Conservation (phyloP, 2,797 vertebrate species). For the Aphelocoma californica region DNA sequence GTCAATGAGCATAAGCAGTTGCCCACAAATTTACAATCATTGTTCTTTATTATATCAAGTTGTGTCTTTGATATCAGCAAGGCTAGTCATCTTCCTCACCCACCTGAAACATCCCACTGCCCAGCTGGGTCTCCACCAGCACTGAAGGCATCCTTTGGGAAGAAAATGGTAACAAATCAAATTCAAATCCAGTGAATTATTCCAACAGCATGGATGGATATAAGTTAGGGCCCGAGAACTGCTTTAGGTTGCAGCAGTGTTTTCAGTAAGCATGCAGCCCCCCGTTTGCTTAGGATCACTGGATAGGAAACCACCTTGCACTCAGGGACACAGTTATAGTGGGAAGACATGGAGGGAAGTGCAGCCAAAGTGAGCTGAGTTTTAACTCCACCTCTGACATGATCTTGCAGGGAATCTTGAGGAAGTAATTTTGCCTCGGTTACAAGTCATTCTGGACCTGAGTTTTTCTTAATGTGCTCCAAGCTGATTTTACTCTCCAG, state of each 20-base stretch:
- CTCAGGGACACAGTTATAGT: background rate
- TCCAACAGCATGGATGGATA: background rate
- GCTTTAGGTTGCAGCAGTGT: background rate
- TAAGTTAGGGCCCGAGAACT: rapidly evolving
- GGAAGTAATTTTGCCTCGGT: background rate
- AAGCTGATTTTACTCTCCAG: background rate
- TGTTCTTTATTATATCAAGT: background rate
- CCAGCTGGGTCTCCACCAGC: background rate
- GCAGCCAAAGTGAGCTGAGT: background rate
- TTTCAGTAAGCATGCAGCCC: background rate
- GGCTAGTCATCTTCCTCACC: background rate
- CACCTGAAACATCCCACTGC: background rate
- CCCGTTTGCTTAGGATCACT: background rate
- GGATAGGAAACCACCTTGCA: background rate
- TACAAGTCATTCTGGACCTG: background rate
- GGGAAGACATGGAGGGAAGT: background rate
- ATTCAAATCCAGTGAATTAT: background rate
- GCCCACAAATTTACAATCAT: background rate
- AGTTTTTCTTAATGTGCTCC: background rate
- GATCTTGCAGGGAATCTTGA: background rate
- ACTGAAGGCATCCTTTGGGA: background rate
- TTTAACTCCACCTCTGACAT: background rate
- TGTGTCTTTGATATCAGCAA: background rate
- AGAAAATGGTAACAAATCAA: background rate
- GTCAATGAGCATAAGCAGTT: background rate